These are phyloP conservation scores for Rhombomys opimus DNA, from an alignment of 2,113 vertebrate genomes.

Conservation along the genomic window DNA sequence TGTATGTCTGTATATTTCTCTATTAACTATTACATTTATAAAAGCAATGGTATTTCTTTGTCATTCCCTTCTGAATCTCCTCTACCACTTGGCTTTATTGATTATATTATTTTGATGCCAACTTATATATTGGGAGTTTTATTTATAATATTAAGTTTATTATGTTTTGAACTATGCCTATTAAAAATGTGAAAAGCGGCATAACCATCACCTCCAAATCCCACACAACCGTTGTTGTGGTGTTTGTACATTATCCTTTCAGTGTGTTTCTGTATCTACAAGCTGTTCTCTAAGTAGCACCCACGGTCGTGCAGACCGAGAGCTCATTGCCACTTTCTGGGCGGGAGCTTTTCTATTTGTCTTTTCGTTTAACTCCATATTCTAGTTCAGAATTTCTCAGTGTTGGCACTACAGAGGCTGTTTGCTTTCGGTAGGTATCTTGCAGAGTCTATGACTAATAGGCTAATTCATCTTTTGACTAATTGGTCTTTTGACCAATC, in stretches of 20 bases:
- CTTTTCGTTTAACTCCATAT: constrained; percentile 7
- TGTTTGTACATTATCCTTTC: neutral
- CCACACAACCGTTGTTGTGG: neutral
- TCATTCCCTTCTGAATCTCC: neutral
- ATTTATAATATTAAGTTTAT: neutral
- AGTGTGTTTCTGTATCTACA: neutral
- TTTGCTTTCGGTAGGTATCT: neutral
- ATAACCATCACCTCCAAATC: neutral
- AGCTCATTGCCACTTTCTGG: neutral
- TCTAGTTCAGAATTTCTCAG: neutral
- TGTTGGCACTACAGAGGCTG: neutral
- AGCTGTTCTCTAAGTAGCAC: neutral
- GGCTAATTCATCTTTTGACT: too few relatives aligned
- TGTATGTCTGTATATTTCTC: neutral
- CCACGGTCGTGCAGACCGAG: neutral
- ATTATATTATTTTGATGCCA: constrained; percentile 24
- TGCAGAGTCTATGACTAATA: neutral
- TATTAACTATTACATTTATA: neutral
- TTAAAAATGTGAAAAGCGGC: neutral
- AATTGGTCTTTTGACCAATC: too few relatives aligned
- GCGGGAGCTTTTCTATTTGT: constrained; percentile 11
- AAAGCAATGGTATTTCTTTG: neutral
- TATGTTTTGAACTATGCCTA: neutral
- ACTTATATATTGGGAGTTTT: neutral
- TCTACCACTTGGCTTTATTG: neutral